These are phyloP conservation scores for Nannoperca obscura DNA, from an alignment of 2,797 vertebrate genomes.

Conservation along the genomic window DNA sequence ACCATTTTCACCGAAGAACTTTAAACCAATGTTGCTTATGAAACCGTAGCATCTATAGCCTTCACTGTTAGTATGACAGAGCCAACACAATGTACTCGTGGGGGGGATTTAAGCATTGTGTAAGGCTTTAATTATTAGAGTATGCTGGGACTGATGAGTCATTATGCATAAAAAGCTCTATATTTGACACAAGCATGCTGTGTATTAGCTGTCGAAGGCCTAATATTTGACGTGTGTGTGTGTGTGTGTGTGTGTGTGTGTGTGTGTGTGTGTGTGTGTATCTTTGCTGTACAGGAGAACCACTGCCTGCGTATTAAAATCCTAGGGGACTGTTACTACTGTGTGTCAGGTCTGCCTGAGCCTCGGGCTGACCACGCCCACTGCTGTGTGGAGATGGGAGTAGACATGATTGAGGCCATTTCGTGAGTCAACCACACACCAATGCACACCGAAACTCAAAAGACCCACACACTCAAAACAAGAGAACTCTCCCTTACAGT, in stretches of 20 bases:
- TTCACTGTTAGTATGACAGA: constrained; percentile 28
- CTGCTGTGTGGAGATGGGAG: constrained; percentile 98
- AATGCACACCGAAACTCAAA: background rate
- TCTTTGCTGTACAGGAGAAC: constrained; percentile 88
- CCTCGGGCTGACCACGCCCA: constrained; percentile 95
- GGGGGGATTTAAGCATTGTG: constrained; percentile 50
- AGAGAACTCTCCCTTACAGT: background rate
- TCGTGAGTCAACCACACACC: constrained; percentile 85
- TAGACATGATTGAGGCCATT: constrained; percentile 98
- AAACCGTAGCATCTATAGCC: constrained; percentile 29
- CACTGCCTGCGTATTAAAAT: constrained; percentile 98
- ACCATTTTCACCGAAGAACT: constrained; percentile 29
- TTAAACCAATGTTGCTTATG: constrained; percentile 31
- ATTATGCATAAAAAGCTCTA: constrained; percentile 42
- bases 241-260: constrained; percentile 45
- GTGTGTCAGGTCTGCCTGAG: constrained; percentile 95
- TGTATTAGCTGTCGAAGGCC: constrained; percentile 11
- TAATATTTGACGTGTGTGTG: constrained; percentile 19
- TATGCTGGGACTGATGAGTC: constrained; percentile 42
- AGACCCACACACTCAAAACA: background rate
- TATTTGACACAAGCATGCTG: constrained; percentile 31
- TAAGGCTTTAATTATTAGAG: constrained; percentile 53
- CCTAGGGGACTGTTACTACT: constrained; percentile 98
- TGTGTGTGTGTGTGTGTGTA: constrained; percentile 44
- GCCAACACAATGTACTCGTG: constrained; percentile 29